Base-by-base conservation (phyloP, 1,140 invertebrate species). In the Proctacanthus coquilletti region DNA sequence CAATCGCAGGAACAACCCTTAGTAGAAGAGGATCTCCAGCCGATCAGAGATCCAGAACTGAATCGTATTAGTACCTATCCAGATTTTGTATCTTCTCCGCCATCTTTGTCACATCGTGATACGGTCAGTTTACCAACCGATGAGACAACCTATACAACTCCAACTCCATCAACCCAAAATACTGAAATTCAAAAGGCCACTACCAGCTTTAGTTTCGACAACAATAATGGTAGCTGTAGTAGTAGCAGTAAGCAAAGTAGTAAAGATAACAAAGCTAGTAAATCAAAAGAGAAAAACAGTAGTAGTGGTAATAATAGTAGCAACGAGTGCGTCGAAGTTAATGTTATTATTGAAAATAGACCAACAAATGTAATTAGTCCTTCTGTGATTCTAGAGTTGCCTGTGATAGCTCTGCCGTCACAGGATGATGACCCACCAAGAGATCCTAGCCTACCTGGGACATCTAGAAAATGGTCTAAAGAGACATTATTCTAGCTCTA, bases 401-500 rank as follows among this genome's bases (percentile, higher is more conserved):
- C 57, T n/a, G 38, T 60, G 8, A 59, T 59, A 38, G 41, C 47
- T 27, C 41, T 59, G 43, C 51, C 54, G 11, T 47, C 44, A 19
- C 43, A 42, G 27, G 39, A 49, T 4, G 39, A 43, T 3, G 38
- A 52, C 10, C 36, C 21, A 38, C 5, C 15, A 15, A 40, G 40
- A 17, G 56, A 60, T 48, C 57, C 57, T 36, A 57, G 56, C 38
- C 23, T 60, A 47, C 54, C 57, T 30, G 53, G 56, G 40, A 46
- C 48, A 34, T 44, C 45, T 34, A 45, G 57, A 37, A 60, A 60
- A 45, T 60, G 57, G 57, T 60, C 57, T 30, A 60, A 57, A 36
- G 57, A 60, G 43, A 60, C 57, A 48, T 47, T 60, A 14, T 60
- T 60, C 51, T 60, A 59, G 56, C 53, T 54, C n/a, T n/a, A n/a